phyloP scores from a whole-genome alignment of 2,113 vertebrate species.

The Pseudorasbora parva region DNA sequence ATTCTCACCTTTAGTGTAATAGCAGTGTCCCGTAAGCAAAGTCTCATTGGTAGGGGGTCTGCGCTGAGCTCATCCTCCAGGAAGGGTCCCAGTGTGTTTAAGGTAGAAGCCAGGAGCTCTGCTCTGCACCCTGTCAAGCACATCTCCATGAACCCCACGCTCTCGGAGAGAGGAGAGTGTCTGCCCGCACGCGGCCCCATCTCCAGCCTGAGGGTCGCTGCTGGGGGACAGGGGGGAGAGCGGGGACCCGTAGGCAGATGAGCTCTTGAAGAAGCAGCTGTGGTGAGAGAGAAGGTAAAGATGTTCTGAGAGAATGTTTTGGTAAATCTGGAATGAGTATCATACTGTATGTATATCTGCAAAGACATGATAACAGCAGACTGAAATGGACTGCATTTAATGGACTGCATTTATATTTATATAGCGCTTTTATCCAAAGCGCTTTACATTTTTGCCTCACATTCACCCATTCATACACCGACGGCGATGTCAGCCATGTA shows the following conservation, averaged over 20 bases:
- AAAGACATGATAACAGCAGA: not conserved
- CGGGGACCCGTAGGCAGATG: slow-evolving; percentile 54
- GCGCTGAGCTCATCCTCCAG: slow-evolving; percentile 90
- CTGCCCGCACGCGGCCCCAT: slow-evolving; percentile 77
- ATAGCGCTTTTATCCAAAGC: no score
- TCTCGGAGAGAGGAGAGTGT: slow-evolving; percentile 76
- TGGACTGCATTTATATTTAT: no score
- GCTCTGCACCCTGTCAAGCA: slow-evolving; percentile 76
- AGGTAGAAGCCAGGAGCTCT: slow-evolving; percentile 83
- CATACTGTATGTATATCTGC: not conserved
- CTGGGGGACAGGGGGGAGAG: slow-evolving; percentile 62
- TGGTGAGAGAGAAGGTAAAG: slow-evolving; percentile 37
- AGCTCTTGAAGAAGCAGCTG: slow-evolving; percentile 8
- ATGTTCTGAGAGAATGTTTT: not conserved
- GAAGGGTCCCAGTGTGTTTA: slow-evolving; percentile 87
- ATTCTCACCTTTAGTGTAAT: slow-evolving; percentile 84
- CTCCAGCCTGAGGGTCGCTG: slow-evolving; percentile 79
- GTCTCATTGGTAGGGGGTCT: slow-evolving; percentile 86
- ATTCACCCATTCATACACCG: no score
- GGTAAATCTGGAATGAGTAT: not conserved
- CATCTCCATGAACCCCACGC: slow-evolving; percentile 82
- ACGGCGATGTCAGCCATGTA: no score
- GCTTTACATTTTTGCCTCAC: no score
- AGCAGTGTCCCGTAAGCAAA: slow-evolving; percentile 82
- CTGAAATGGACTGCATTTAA: no score